These are phyloP conservation scores for Halcyon senegalensis DNA, from an alignment of 2,113 vertebrate genomes.

Conservation along the genomic window DNA sequence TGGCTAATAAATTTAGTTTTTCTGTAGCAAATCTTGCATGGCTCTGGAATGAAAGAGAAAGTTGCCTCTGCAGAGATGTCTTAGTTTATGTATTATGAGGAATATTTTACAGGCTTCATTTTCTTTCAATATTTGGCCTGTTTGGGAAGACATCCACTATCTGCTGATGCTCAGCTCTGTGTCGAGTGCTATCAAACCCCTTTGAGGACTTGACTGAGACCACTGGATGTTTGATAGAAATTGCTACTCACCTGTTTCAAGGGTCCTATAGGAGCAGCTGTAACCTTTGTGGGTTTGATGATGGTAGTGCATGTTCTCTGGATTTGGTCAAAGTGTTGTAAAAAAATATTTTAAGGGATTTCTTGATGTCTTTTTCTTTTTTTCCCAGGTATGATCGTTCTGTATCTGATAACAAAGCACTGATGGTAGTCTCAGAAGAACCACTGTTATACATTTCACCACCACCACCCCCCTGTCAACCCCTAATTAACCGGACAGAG, in stretches of 20 bases:
- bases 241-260: neutral
- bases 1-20: neutral
- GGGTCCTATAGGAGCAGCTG: neutral
- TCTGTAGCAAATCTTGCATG: neutral
- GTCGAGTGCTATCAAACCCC: neutral
- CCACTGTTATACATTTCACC: constrained; percentile 84
- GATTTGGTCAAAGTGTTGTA: neutral
- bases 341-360: neutral
- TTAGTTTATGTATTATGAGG: neutral
- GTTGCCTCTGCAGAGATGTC: neutral
- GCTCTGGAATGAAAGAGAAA: neutral
- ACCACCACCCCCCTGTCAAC: constrained; percentile 83
- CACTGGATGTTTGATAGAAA: neutral
- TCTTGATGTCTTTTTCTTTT: neutral
- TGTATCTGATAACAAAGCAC: constrained; percentile 86
- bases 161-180: neutral
- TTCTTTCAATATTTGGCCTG: neutral
- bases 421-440: constrained; percentile 91
- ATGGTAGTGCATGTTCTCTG: neutral
- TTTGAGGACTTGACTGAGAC: neutral
- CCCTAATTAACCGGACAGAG: constrained; percentile 89
- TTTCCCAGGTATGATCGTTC: constrained; percentile 61
- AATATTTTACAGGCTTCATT: constrained; percentile 1
- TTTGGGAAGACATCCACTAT: neutral
- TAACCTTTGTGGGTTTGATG: neutral